Percentiles rank a stretch among this genome's conserved stretches.
Evolutionary conservation across 2,888 invertebrate genomes (phyloP).

Genomic region (Caenorhabditis uteleia): DNA sequence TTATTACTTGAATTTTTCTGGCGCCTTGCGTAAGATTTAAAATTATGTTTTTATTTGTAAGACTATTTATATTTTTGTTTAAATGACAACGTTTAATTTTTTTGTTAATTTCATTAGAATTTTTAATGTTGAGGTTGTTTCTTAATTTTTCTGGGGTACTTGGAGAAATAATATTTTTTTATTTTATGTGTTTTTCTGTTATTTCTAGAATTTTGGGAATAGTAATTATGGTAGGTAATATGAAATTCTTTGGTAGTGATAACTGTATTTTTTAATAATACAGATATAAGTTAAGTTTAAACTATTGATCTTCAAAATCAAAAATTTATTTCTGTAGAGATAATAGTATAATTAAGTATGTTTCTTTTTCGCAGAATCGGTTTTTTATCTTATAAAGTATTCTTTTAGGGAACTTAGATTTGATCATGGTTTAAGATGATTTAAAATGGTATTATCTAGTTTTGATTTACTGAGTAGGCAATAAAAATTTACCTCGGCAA

Average conservation of each 20-base stretch:
- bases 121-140: constrained; percentile 54
- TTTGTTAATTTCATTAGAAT: constrained; percentile 59
- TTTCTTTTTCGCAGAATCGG: constrained; percentile 57
- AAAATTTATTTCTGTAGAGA: constrained; percentile 60
- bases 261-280: constrained; percentile 54
- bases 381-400: constrained; percentile 53
- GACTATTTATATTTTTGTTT: constrained; percentile 56
- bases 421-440: constrained; percentile 55
- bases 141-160: constrained; percentile 37
- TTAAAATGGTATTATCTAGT: constrained; percentile 62
- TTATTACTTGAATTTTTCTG: constrained; percentile 57
- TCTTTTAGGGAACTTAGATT: constrained; percentile 53
- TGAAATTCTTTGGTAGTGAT: constrained; percentile 57
- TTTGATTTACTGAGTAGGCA: constrained; percentile 57
- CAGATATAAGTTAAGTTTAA: constrained; percentile 62
- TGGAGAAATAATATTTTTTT: constrained; percentile 50
- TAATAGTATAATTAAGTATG: constrained; percentile 59
- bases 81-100: constrained; percentile 58
- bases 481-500: constrained; percentile 56
- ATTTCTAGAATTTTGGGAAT: constrained; percentile 57
- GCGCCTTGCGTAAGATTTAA: constrained; percentile 56
- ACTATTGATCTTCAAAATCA: constrained; percentile 63
- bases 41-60: constrained; percentile 58
- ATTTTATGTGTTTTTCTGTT: constrained; percentile 59
- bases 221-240: constrained; percentile 52